Conservation (phyloP, 1,140 invertebrate genomes). For the Anthonomus grandis region DNA sequence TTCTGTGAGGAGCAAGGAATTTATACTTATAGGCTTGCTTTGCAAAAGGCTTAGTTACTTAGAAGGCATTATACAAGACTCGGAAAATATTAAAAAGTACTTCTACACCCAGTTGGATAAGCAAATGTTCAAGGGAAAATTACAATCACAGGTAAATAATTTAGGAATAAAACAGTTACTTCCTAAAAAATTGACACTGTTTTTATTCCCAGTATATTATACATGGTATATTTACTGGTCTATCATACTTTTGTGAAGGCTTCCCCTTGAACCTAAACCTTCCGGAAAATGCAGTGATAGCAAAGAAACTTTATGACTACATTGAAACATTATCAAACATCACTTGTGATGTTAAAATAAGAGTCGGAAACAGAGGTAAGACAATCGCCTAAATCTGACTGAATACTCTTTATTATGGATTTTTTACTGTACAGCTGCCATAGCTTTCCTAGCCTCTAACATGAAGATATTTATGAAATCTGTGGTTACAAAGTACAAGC, state of each 20-base stretch:
- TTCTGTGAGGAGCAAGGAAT: conserved; percentile 33
- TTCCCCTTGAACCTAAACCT: conserved; percentile 21
- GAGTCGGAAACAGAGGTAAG: conserved; percentile 34
- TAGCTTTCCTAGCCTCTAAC: conserved; percentile 31
- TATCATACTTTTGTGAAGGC: conserved; percentile 28
- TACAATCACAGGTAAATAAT: conserved; percentile 11
- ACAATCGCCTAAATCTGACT: not conserved
- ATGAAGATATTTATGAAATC: conserved; percentile 29
- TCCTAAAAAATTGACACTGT: not conserved
- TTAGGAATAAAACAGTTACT: not conserved
- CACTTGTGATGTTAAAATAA: conserved; percentile 16
- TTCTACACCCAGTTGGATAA: conserved; percentile 27
- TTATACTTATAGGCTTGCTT: conserved; percentile 30
- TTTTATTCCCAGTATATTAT: conserved; percentile 20
- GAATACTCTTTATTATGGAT: not conserved
- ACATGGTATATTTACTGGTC: conserved; percentile 30
- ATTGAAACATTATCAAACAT: conserved; percentile 25
- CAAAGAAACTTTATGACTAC: conserved; percentile 31
- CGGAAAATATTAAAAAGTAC: conserved; percentile 16
- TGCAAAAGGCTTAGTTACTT: conserved; percentile 30
- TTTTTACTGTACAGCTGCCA: conserved; percentile 30
- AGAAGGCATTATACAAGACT: conserved; percentile 18
- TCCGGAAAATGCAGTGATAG: conserved; percentile 11
- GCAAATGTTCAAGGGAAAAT: conserved; percentile 19
- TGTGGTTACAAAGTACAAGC: conserved; percentile 26